Percentiles rank a stretch among this genome's conserved stretches.
These are phyloP conservation scores for Rhinichthys osculus DNA, from an alignment of 2,797 vertebrate species.

Conservation along the genomic window DNA sequence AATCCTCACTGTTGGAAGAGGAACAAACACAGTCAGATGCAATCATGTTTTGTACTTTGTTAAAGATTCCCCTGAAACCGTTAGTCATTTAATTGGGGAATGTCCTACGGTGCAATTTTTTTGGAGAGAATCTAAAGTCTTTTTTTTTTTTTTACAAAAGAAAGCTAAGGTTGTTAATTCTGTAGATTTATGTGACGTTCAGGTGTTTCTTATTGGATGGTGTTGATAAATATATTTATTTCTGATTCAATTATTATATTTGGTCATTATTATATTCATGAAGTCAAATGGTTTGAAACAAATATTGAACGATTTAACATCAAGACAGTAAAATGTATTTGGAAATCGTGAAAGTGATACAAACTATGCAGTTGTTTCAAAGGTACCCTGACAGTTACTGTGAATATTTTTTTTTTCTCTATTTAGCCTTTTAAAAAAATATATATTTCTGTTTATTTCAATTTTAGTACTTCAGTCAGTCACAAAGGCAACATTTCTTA, in stretches of 20 bases:
- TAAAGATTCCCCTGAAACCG: not conserved
- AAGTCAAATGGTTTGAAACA: not conserved
- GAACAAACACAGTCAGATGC: not conserved
- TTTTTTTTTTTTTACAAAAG: not conserved
- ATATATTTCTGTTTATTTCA: not conserved
- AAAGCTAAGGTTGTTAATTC: not conserved
- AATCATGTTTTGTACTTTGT: not conserved
- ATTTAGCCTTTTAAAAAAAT: too few species aligned
- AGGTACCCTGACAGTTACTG: not conserved
- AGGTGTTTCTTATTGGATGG: not conserved
- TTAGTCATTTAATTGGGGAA: not conserved
- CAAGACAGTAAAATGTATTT: not conserved
- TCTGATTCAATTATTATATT: not conserved
- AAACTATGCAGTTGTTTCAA: not conserved
- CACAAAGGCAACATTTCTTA: not conserved
- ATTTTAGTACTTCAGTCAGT: not conserved
- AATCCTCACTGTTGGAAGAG: constrained; percentile 85
- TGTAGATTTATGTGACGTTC: not conserved
- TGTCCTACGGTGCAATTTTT: not conserved
- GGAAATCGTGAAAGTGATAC: not conserved
- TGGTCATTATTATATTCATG: not conserved
- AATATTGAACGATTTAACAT: not conserved
- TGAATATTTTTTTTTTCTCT: too few species aligned
- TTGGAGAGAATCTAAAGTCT: not conserved
- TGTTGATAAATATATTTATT: too few species aligned